A percentile compares a stretch with the other conserved stretches of the same genome.
phyloP scores from a whole-genome alignment of 2,113 vertebrate genomes.

The Pomatorhinus ruficollis region DNA sequence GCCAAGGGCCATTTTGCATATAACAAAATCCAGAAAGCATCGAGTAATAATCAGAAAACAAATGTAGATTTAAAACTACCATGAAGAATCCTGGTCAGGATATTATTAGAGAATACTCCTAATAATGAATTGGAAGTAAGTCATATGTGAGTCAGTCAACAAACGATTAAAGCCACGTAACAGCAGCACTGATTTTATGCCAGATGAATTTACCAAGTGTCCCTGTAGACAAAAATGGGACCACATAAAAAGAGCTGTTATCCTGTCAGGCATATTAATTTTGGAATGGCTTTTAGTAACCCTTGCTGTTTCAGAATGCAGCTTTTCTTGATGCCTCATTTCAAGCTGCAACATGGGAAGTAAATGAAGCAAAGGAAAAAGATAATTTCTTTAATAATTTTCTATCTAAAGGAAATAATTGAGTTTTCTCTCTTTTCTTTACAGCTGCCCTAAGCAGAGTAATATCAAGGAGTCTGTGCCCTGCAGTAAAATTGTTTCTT shows the following conservation, averaged over 20 bases:
- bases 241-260: background rate
- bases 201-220: background rate
- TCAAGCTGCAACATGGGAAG: background rate
- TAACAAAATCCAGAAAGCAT: background rate
- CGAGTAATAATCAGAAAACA: background rate
- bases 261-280: background rate
- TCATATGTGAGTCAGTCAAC: background rate
- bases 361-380: background rate
- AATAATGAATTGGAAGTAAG: background rate
- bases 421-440: background rate
- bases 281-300: background rate
- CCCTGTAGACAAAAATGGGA: background rate
- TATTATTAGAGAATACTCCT: background rate
- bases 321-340: background rate
- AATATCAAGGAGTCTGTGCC: background rate
- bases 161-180: background rate
- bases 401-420: background rate
- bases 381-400: background rate
- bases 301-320: background rate
- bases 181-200: background rate
- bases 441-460: background rate
- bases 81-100: background rate
- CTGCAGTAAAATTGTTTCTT: rapidly evolving
- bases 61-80: background rate
- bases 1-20: background rate